Conservation (phyloP, 2,113 vertebrate genomes). For the Loxodonta africana region DNA sequence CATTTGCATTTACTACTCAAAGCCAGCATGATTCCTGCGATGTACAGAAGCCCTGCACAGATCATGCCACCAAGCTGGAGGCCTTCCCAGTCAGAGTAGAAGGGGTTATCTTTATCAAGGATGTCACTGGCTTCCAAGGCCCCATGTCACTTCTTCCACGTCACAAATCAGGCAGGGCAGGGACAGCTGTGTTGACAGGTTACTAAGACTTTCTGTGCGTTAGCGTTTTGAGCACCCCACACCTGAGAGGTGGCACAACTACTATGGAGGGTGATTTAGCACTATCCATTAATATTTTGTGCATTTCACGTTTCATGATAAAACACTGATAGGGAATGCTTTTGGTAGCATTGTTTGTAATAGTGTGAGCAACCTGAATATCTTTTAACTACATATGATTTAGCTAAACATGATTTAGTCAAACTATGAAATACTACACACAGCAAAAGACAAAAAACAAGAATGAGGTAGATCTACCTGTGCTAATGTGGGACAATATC, state of each 20-base stretch:
- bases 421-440: background rate
- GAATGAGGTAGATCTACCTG: background rate
- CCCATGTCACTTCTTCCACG: background rate
- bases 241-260: too few species aligned
- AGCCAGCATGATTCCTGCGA: background rate
- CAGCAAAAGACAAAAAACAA: background rate
- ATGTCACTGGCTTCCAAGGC: background rate
- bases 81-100: background rate
- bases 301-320: background rate
- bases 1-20: background rate
- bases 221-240: background rate
- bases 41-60: background rate
- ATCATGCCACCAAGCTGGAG: background rate
- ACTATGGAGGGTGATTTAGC: background rate
- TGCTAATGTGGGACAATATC: background rate
- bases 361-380: background rate
- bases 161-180: background rate
- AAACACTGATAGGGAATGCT: background rate
- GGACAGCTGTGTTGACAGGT: background rate
- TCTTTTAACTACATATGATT: background rate
- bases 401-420: background rate
- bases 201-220: too few species aligned
- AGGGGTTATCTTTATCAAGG: background rate
- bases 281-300: background rate
- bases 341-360: conserved; percentile 13